These are phyloP conservation scores for Lasioglossum figueresi DNA, from an alignment of 2,888 invertebrate species.

Conservation along the genomic window DNA sequence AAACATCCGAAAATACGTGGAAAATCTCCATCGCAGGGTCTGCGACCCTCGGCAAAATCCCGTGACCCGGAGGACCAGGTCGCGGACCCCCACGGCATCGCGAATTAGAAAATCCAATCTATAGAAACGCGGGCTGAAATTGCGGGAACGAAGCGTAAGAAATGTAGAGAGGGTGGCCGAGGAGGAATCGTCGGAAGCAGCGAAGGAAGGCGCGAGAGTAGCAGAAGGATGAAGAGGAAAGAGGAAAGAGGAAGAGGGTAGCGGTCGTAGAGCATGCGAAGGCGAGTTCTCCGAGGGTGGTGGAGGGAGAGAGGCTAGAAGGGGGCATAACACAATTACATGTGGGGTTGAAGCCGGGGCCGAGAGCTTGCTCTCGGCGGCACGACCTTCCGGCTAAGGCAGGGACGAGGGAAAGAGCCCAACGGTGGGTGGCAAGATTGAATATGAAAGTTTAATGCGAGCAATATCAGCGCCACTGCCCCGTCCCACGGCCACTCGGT, in stretches of 20 bases:
- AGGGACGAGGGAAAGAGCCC: slow-evolving; percentile 65
- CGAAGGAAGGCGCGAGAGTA: slow-evolving; percentile 20
- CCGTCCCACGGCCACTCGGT: slow-evolving; percentile 74
- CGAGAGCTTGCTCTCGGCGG: slow-evolving; percentile 68
- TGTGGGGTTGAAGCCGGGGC: slow-evolving; percentile 78
- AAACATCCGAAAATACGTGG: background rate
- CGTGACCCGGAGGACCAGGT: background rate
- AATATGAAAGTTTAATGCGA: slow-evolving; percentile 91
- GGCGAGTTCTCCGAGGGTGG: slow-evolving; percentile 21
- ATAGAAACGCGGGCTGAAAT: slow-evolving; percentile 63
- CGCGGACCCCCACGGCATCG: slow-evolving; percentile 27
- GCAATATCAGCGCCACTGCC: slow-evolving; percentile 80
- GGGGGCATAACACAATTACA: slow-evolving; percentile 81
- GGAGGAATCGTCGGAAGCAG: slow-evolving; percentile 47
- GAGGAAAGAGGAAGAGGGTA: background rate
- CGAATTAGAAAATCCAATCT: slow-evolving; percentile 75
- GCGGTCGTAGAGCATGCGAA: slow-evolving; percentile 16
- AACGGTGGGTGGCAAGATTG: slow-evolving; percentile 87
- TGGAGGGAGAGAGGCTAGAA: slow-evolving; percentile 31
- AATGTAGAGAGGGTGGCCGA: slow-evolving; percentile 43
- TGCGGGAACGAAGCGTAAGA: slow-evolving; percentile 54
- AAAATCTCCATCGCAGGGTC: too few species aligned
- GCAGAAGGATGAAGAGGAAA: background rate
- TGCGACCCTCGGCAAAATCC: background rate
- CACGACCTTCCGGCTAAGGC: slow-evolving; percentile 56